phyloP scores from a whole-genome alignment of 2,888 invertebrate species.

The Mythimna ferrago region DNA sequence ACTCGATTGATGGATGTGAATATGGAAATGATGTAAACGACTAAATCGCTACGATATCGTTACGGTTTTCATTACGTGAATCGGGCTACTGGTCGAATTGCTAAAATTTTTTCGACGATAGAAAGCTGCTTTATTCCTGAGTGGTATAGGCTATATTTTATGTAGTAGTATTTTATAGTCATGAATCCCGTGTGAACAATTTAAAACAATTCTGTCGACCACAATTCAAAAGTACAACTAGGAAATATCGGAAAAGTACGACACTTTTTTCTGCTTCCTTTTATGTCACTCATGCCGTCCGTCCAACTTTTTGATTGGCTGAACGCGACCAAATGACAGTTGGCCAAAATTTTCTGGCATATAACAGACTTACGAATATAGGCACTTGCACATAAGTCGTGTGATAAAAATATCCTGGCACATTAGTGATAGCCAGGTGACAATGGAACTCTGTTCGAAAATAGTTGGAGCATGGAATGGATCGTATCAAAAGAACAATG shows the following conservation, averaged over 20 bases:
- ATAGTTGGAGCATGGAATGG: constrained; percentile 26
- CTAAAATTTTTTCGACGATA: too few species aligned
- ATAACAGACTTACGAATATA: background rate
- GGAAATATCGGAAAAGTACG: background rate
- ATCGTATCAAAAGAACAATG: constrained; percentile 51
- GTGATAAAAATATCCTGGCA: constrained; percentile 20
- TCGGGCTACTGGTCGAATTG: too few species aligned
- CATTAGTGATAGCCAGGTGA: constrained; percentile 13
- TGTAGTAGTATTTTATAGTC: background rate
- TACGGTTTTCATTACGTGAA: too few species aligned
- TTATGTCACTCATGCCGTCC: constrained; percentile 37
- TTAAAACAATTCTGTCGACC: background rate
- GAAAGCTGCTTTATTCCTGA: too few species aligned
- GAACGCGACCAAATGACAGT: constrained; percentile 37
- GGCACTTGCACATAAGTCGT: background rate
- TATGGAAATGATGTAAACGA: too few species aligned
- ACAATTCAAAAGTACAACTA: constrained; percentile 10
- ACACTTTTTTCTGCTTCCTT: constrained; percentile 21
- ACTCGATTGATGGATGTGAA: too few species aligned
- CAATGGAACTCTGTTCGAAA: constrained; percentile 41
- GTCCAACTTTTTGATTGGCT: constrained; percentile 54
- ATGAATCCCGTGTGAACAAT: constrained; percentile 6
- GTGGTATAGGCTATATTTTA: too few species aligned
- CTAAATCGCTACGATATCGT: too few species aligned
- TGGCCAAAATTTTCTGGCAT: constrained; percentile 14